Base-by-base conservation (phyloP, 2,888 invertebrate species). In the Amiota minor region DNA sequence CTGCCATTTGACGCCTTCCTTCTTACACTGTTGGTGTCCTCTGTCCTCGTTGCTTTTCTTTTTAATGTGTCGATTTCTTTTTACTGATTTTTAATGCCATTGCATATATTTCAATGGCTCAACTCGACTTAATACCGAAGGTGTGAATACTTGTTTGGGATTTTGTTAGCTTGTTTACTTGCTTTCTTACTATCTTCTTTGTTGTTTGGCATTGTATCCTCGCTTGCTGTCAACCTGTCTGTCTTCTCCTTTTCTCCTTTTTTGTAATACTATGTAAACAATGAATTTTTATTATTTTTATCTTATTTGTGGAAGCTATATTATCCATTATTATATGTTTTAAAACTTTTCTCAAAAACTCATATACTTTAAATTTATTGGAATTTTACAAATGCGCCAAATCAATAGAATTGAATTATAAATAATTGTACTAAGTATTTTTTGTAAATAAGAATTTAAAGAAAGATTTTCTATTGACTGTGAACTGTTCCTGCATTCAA, bases 11-110 rank as follows among this genome's bases (percentile, higher is more conserved):
- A 59, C 2, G 20, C 59, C 59, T n/a, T 56, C 16, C 1, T 16
- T 4, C 20, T 49, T 11, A 12, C 46, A 14, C 67, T 67, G 12
- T 14, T 16, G 6, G 9, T 16, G 4, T 35, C 6, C 12, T 35
- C 10, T 4, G 10, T 18, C 59, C 11, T 12, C 59, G 12, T 62
- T 10, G 16, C 46, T 50, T 68, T 23, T 23, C 14, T 46, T 65
- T 65, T 68, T 68, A 68, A 68, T 68, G 50, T 68, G 20, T 53
- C 46, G 67, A 68, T 68, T 68, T 35, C 23, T 47, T 68, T 68
- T 68, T 68, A 68, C 23, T 68, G 67, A 68, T 68, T 68, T 68
- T 50, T 68, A 68, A 53, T 65, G 50, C 67, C 67, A 18, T 18
- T 59, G 59, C 16, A 59, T 59, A 59, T 18, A 59, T 59, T 59